Evolutionary conservation across 2,797 vertebrate species (phyloP).

Genomic region (Darevskia nairensis): DNA sequence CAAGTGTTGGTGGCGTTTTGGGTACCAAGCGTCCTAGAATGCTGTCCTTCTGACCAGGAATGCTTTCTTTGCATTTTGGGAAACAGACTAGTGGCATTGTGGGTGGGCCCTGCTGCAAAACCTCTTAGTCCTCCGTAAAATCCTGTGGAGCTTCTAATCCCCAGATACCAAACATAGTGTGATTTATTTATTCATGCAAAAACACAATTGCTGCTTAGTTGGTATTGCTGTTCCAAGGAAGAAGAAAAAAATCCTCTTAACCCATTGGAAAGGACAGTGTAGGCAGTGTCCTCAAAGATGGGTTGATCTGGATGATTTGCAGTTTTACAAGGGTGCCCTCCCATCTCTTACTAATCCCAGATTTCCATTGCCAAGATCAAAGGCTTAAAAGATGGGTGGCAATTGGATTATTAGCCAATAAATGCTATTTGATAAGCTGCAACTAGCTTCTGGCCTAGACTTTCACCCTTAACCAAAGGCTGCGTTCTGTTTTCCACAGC

Average conservation of each 20-base stretch:
- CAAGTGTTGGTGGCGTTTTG: constrained; percentile 17
- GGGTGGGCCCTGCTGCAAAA: background rate
- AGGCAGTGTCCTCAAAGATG: no score
- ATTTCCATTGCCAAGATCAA: background rate
- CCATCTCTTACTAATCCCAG: background rate
- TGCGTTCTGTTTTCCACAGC: background rate
- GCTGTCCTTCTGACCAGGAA: background rate
- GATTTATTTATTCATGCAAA: background rate
- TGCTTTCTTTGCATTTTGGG: background rate
- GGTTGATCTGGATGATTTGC: no score
- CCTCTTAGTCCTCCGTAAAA: background rate
- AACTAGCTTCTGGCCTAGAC: background rate
- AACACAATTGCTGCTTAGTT: no score
- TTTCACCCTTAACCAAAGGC: background rate
- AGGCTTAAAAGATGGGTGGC: background rate
- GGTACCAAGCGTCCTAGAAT: background rate
- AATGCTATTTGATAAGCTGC: background rate
- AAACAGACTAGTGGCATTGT: background rate
- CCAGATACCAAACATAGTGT: background rate
- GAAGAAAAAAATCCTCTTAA: no score
- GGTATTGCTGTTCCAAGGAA: no score
- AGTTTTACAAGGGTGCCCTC: no score
- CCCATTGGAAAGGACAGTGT: no score
- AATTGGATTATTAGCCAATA: background rate
- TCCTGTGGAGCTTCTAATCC: background rate